These are phyloP conservation scores for Oryzias celebensis DNA, from an alignment of 2,113 vertebrate genomes.

Conservation along the genomic window DNA sequence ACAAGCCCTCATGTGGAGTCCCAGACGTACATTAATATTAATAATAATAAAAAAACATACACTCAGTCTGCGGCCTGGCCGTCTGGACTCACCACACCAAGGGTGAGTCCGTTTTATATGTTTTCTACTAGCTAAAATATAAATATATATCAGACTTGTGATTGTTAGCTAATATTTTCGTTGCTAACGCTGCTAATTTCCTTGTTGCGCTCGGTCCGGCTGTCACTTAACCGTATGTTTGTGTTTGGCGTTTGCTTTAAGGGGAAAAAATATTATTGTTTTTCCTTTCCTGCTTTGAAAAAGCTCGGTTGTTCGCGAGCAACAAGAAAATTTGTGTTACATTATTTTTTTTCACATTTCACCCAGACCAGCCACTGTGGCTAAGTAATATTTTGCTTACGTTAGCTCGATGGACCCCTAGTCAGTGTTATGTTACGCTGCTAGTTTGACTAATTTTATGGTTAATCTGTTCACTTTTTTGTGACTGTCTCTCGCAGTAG, in stretches of 20 bases:
- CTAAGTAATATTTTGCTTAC: constrained; percentile 43
- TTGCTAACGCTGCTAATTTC: constrained; percentile 71
- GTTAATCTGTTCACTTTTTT: constrained; percentile 34
- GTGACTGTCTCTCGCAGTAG: constrained; percentile 8
- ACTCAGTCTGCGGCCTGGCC: neutral
- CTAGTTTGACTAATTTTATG: constrained; percentile 37
- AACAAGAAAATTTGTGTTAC: neutral
- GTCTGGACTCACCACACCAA: constrained; percentile 16
- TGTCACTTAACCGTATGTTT: constrained; percentile 51
- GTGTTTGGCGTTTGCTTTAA: constrained; percentile 26
- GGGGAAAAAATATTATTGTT: neutral
- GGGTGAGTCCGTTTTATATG: constrained; percentile 61
- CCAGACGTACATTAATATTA: neutral
- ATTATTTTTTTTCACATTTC: neutral
- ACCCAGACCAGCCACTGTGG: constrained; percentile 1
- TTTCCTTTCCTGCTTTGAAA: neutral
- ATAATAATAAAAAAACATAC: neutral
- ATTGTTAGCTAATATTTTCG: constrained; percentile 45
- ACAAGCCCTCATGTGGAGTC: neutral
- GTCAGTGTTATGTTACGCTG: constrained; percentile 10
- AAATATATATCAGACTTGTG: constrained; percentile 6
- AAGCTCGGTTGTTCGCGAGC: neutral
- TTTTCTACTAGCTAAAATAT: constrained; percentile 19
- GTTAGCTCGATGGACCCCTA: constrained; percentile 39
- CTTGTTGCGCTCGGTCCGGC: constrained; percentile 63